phyloP scores from a whole-genome alignment of 2,888 invertebrate species.

The Drosophila recens region DNA sequence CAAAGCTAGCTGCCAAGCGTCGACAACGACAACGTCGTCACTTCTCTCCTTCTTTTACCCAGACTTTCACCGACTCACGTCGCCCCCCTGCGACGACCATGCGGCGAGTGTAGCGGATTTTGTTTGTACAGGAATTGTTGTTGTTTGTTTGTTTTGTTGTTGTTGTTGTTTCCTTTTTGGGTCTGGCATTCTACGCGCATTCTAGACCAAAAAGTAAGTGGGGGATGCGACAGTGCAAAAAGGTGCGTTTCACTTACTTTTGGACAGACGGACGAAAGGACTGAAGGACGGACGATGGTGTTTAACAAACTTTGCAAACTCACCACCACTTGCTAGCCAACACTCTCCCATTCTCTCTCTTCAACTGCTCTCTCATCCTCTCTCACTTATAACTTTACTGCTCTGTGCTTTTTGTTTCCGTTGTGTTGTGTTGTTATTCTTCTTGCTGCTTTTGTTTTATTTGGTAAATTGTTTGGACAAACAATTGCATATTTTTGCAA shows the following conservation, averaged over 20 bases:
- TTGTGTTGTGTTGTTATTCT: constrained; percentile 18
- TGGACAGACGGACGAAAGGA: constrained; percentile 10
- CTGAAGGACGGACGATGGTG: constrained; percentile 35
- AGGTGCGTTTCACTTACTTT: constrained; percentile 54
- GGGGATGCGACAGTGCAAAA: constrained; percentile 43
- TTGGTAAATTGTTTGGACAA: constrained; percentile 62
- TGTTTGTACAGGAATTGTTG: constrained; percentile 62
- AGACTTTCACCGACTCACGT: constrained; percentile 1
- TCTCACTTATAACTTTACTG: not conserved
- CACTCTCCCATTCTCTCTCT: constrained; percentile 5
- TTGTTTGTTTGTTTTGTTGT: constrained; percentile 21
- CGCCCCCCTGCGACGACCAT: constrained; percentile 34
- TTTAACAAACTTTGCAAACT: constrained; percentile 62
- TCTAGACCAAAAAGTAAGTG: constrained; percentile 39
- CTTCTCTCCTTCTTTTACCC: constrained; percentile 14
- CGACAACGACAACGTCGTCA: constrained; percentile 53
- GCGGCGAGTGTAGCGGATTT: constrained; percentile 72
- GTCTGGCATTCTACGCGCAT: constrained; percentile 63
- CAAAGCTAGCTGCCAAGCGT: constrained; percentile 75
- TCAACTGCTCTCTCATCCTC: constrained; percentile 2
- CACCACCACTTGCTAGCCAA: constrained; percentile 59
- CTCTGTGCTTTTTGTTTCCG: constrained; percentile 11
- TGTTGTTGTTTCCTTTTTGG: constrained; percentile 36
- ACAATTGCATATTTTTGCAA: constrained; percentile 68
- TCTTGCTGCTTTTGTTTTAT: constrained; percentile 28